Conservation (phyloP, 2,113 vertebrate genomes). For the Salvelinus namaycush region DNA sequence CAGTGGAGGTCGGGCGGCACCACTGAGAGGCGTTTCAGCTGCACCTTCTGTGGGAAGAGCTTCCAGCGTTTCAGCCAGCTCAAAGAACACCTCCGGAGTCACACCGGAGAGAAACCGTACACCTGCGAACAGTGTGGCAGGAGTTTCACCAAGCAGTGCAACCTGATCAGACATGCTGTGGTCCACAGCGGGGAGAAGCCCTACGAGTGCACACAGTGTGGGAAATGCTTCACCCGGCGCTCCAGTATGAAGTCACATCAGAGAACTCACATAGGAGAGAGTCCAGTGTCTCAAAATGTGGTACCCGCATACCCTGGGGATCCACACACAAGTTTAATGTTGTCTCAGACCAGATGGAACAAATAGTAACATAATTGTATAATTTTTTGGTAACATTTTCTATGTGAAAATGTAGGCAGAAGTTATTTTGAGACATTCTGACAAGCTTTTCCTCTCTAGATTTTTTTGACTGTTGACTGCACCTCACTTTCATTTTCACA, state of each 20-base stretch:
- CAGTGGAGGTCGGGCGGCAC: too few relatives aligned
- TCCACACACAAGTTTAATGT: too few relatives aligned
- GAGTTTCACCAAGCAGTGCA: slow-evolving; percentile 13
- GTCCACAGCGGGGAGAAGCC: slow-evolving; percentile 29
- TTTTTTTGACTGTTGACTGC: too few relatives aligned
- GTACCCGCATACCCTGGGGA: too few relatives aligned
- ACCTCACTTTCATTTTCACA: too few relatives aligned
- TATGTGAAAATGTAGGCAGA: too few relatives aligned
- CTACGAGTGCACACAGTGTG: slow-evolving; percentile 11
- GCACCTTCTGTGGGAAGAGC: slow-evolving; percentile 49
- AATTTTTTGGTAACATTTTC: too few relatives aligned
- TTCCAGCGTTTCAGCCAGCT: slow-evolving; percentile 55
- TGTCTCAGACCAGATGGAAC: too few relatives aligned
- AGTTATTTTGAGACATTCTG: too few relatives aligned
- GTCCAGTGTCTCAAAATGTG: too few relatives aligned
- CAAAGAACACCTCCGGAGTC: slow-evolving; percentile 50
- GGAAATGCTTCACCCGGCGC: slow-evolving; percentile 20
- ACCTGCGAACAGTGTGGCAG: slow-evolving; percentile 52
- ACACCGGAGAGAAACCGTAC: slow-evolving; percentile 56
- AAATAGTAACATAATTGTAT: too few relatives aligned
- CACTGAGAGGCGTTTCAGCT: slow-evolving; percentile 44
- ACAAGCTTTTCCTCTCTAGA: too few relatives aligned
- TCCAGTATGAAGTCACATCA: slow-evolving; percentile 20
- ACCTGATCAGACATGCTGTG: slow-evolving; percentile 17
- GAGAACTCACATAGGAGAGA: slow-evolving; percentile 18